phyloP scores from a whole-genome alignment of 2,113 vertebrate species.

The Sylvietta virens region DNA sequence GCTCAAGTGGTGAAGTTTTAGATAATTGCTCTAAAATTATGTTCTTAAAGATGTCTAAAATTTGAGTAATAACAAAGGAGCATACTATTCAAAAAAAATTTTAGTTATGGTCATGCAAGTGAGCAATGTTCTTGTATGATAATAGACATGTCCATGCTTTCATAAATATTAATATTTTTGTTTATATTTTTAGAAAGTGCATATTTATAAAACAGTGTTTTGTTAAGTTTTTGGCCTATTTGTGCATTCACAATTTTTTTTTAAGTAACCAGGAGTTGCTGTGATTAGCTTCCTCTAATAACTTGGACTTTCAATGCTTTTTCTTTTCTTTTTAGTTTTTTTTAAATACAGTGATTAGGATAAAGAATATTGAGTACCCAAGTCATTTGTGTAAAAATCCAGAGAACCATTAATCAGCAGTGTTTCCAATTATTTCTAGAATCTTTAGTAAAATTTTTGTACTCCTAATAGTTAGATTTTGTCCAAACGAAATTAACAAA shows the following conservation, averaged over 20 bases:
- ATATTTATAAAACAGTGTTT: background rate
- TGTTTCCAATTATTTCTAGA: background rate
- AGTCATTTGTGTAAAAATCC: background rate
- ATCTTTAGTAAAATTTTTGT: background rate
- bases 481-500: background rate
- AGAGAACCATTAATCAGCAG: background rate
- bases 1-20: background rate
- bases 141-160: background rate
- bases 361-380: background rate
- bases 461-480: background rate
- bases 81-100: background rate
- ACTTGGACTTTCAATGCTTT: background rate
- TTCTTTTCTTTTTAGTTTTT: background rate
- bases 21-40: background rate
- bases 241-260: background rate
- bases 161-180: background rate
- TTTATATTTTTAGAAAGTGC: background rate
- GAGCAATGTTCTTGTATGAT: background rate
- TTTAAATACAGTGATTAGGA: background rate
- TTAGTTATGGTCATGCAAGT: background rate
- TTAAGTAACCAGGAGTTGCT: background rate
- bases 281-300: background rate
- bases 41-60: background rate
- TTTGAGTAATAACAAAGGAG: background rate
- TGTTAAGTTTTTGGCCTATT: background rate